Evolutionary conservation across 2,888 invertebrate species (phyloP).

Genomic region (Neria commutata): DNA sequence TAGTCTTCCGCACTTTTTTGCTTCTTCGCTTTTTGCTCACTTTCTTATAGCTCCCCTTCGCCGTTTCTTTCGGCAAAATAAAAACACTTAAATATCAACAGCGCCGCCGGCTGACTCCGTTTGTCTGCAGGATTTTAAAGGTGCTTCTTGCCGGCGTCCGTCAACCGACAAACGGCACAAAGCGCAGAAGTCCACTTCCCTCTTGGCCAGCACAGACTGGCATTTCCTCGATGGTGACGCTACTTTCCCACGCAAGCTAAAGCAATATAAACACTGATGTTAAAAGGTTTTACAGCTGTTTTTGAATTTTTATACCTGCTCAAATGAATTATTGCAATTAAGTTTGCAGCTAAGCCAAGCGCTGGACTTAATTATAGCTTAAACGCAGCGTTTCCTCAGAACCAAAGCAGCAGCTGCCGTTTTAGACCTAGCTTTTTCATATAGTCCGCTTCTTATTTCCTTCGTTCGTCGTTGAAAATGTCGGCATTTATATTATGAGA

Average conservation of each 20-base stretch:
- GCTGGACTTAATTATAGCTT: slow-evolving; percentile 3
- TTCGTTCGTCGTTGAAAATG: no score
- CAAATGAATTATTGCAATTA: slow-evolving; percentile 51
- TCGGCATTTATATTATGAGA: no score
- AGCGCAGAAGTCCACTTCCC: no score
- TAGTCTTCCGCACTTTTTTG: no score
- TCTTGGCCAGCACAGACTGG: slow-evolving; percentile 3
- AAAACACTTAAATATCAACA: no score
- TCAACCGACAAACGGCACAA: no score
- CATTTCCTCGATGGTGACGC: slow-evolving; percentile 14
- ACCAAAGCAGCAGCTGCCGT: slow-evolving; percentile 33
- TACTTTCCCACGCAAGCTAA: slow-evolving; percentile 14
- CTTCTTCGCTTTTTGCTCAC: no score
- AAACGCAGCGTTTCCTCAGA: not conserved
- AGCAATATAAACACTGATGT: not conserved
- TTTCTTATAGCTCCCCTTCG: no score
- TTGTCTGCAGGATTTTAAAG: no score
- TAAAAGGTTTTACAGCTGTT: slow-evolving; percentile 7
- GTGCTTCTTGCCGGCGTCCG: no score
- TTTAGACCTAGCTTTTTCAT: not conserved
- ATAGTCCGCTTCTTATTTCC: not conserved
- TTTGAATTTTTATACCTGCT: slow-evolving; percentile 24
- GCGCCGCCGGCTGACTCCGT: no score
- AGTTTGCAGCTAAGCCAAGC: slow-evolving; percentile 36
- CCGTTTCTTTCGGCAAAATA: no score